Percentiles rank a stretch among this genome's conserved stretches.
Evolutionary conservation across 2,113 vertebrate genomes (phyloP).

Genomic region (Psammodynastes pulverulentus): DNA sequence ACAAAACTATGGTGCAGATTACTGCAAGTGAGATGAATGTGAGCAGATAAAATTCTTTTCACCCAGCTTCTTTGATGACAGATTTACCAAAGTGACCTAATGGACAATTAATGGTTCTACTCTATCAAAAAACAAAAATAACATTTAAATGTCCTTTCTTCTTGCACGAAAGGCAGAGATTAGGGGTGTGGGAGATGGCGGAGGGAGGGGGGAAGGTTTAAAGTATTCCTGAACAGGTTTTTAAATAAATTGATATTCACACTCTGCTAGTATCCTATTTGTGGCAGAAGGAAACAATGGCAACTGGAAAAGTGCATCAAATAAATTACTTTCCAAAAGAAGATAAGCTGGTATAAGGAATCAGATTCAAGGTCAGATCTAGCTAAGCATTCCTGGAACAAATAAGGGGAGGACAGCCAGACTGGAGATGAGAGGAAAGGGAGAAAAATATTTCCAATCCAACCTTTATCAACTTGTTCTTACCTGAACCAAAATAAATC

Average conservation of each 20-base stretch:
- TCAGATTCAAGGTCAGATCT: background rate
- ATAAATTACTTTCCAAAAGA: background rate
- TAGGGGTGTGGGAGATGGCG: background rate
- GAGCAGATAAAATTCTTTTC: background rate
- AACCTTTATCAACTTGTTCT: background rate
- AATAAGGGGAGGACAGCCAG: background rate
- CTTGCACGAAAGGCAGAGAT: background rate
- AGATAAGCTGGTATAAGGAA: background rate
- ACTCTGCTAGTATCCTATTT: background rate
- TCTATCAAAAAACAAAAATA: background rate
- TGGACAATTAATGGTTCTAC: background rate
- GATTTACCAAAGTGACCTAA: background rate
- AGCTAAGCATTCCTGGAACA: background rate
- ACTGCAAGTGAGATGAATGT: background rate
- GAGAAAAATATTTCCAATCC: background rate
- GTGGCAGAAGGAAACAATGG: background rate
- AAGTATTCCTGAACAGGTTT: background rate
- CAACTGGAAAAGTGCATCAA: background rate
- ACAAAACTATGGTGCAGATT: background rate
- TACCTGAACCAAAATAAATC: background rate
- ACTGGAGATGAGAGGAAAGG: background rate
- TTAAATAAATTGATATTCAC: background rate
- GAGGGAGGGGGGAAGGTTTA: background rate
- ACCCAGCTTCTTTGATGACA: background rate
- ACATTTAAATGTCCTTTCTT: background rate